Evolutionary conservation across 2,797 vertebrate species (phyloP), one percentile per base, ranked within the genome.

Genomic region (Chaetodon trifasciatus): DNA sequence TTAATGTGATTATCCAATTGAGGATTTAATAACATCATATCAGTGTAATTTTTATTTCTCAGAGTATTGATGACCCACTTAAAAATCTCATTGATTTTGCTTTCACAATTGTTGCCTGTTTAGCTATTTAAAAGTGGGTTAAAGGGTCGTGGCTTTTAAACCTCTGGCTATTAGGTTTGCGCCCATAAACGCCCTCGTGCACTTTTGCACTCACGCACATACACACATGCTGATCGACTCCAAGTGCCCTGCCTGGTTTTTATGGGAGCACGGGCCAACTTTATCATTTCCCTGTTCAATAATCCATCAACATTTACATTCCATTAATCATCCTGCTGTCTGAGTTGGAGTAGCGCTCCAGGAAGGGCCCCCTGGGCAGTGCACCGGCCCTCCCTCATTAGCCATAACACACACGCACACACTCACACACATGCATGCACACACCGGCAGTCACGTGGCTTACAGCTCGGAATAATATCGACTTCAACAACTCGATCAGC

Each of bases 221-320:
- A 57, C 37, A 64, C 55, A 65, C 62, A 44, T 13, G 52, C 58
- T 46, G 60, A 89, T 70, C 32, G 23, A 76, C 79, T 81, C 47
- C n/a, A 19, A 82, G 65, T 87, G 74, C 75, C 60, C 75, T 17
- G 77, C 65, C 56, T 85, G 68, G 42, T 85, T 91, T 93, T 87
- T 70, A 89, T 67, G 62, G 62, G 61, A 76, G 84, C 71, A 3
- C 8, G 46, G 70, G 62, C 77, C 85, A 88, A 88, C 88, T 90
- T 91, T 91, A 92, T 93, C 81, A 91, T 91, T 90, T 91, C 79
- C 81, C 80, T 89, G 89, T 88, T 92, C 91, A 87, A 92, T 92
- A 92, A 92, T 92, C 90, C 89, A 91, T 93, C 91, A 91, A 87
- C 88, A 92, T 94, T 93, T 91, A 91, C 89, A 92, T 92, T 89